A percentile compares a stretch with the other conserved stretches of the same genome.
Conservation (phyloP, 37 sponge, comb jelly and placozoan genomes). For the Cliona cf. orientalis region DNA sequence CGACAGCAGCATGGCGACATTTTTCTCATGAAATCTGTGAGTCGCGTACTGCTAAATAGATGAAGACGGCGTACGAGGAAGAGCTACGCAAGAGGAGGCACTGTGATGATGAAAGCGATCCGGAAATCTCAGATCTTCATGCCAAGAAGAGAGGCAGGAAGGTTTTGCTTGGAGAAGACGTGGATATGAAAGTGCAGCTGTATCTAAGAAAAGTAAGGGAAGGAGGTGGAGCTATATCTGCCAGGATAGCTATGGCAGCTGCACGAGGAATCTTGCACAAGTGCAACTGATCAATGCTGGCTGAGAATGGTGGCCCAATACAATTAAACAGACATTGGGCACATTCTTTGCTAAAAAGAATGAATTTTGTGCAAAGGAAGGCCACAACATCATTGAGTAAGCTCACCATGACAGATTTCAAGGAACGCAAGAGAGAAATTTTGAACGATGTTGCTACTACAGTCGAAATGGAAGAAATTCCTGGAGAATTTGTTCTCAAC, state of each 20-base stretch:
- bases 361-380: no score
- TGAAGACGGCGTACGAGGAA: neutral
- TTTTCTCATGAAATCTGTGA: no score
- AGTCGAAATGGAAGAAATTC: constrained; percentile 2
- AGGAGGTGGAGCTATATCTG: constrained; percentile 17
- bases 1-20: no score
- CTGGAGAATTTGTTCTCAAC: constrained; percentile 19
- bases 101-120: neutral
- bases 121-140: neutral
- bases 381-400: no score
- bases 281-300: constrained; percentile 24
- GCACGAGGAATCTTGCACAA: constrained; percentile 20
- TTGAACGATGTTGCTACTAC: neutral
- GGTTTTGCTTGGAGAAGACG: neutral
- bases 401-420: constrained; percentile 12
- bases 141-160: neutral
- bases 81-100: neutral
- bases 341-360: no score
- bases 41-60: neutral
- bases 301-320: constrained; percentile 30
- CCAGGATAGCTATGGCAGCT: constrained; percentile 20
- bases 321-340: no score
- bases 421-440: neutral
- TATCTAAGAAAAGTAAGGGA: constrained; percentile 1
- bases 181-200: constrained; percentile 1